phyloP scores from a whole-genome alignment of 1,140 invertebrate genomes.

The Pseudoatta argentina region DNA sequence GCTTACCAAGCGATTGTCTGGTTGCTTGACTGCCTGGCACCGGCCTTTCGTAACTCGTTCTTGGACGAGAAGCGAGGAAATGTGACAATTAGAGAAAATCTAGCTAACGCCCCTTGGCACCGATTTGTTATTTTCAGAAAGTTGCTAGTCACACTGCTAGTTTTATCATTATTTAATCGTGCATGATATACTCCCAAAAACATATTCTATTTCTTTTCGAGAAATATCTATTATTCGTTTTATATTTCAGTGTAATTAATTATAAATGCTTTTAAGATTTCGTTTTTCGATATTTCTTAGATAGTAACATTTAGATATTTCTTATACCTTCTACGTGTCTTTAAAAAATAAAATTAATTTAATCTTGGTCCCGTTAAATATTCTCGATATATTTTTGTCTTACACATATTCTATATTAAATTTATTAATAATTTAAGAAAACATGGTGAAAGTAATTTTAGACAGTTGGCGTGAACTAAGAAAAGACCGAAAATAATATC shows the following conservation, averaged over 20 bases:
- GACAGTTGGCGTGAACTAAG: conserved; percentile 36
- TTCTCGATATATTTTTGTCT: not conserved
- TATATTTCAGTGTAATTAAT: not conserved
- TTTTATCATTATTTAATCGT: not conserved
- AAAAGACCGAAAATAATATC: conserved; percentile 47
- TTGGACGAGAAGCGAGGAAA: not conserved
- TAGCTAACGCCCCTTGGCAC: not conserved
- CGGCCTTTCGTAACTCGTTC: conserved; percentile 12
- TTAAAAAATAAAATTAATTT: not conserved
- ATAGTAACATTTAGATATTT: not conserved
- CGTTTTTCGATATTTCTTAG: not conserved
- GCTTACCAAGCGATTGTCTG: conserved; percentile 51
- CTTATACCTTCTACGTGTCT: not conserved
- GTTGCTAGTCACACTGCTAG: not conserved
- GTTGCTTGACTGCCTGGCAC: not conserved
- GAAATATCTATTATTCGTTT: not conserved
- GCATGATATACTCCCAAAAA: not conserved
- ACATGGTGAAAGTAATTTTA: conserved; percentile 42
- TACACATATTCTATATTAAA: conserved; percentile 19
- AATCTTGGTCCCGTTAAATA: not conserved
- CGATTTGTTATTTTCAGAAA: conserved; percentile 29
- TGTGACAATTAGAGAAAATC: conserved; percentile 45
- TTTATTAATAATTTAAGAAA: conserved; percentile 44
- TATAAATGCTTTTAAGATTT: not conserved
- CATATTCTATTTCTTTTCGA: not conserved